Evolutionary conservation across 2,113 vertebrate species (phyloP).

Genomic region (Lycocorax pyrrhopterus): DNA sequence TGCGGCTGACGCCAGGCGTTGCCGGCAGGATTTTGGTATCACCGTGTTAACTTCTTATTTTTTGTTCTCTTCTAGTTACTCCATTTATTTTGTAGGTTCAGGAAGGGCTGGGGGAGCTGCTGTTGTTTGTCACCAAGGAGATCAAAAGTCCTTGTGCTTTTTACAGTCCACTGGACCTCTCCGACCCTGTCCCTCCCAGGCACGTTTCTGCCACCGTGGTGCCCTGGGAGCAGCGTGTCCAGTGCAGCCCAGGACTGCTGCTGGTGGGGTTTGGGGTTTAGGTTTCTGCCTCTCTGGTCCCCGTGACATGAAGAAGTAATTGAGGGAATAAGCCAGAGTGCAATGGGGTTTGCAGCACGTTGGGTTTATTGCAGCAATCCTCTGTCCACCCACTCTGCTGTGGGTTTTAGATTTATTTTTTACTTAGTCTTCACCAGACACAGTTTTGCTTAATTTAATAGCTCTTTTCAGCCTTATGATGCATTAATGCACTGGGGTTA

Average conservation of each 20-base stretch:
- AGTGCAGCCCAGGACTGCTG: not conserved
- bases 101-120: not conserved
- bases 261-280: not conserved
- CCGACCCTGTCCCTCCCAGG: not conserved
- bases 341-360: not conserved
- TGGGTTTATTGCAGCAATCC: not conserved
- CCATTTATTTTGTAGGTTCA: not conserved
- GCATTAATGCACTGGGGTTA: not conserved
- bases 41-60: not conserved
- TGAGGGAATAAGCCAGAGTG: not conserved
- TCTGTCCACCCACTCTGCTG: not conserved
- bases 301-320: not conserved
- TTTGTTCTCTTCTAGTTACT: not conserved
- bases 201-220: rapidly evolving
- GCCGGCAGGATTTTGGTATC: not conserved
- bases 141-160: not conserved
- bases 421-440: not conserved
- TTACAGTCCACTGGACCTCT: not conserved
- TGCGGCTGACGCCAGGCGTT: rapidly evolving
- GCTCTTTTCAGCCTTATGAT: not conserved
- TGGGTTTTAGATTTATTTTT: not conserved
- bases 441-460: not conserved
- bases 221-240: not conserved
- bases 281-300: not conserved
- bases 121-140: not conserved